These are phyloP conservation scores for Pelodiscus sinensis DNA, from an alignment of 2,113 vertebrate species.

Conservation along the genomic window DNA sequence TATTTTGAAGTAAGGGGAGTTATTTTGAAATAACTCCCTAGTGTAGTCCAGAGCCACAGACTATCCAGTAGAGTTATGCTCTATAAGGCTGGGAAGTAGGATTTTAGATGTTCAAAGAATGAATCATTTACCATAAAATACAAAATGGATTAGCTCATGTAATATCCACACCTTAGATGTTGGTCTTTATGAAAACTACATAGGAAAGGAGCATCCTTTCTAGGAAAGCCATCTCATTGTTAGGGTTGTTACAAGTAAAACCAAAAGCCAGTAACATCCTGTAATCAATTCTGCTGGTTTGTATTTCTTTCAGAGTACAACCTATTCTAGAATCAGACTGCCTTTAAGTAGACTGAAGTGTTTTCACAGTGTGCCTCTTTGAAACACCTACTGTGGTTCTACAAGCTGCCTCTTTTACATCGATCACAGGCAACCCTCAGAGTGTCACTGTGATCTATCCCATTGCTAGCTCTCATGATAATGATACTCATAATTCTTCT, in stretches of 20 bases:
- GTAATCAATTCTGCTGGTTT: neutral
- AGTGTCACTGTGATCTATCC: neutral
- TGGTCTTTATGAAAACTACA: slow-evolving; percentile 39
- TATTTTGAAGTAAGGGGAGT: too few species aligned
- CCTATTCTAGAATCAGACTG: neutral
- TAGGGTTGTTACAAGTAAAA: slow-evolving; percentile 41
- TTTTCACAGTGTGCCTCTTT: neutral
- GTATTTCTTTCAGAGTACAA: neutral
- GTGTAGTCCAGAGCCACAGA: neutral
- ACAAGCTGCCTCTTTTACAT: neutral
- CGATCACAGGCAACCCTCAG: neutral
- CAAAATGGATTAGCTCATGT: slow-evolving; percentile 9
- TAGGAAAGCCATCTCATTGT: neutral
- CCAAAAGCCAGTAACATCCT: neutral
- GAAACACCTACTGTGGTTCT: neutral
- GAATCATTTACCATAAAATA: neutral
- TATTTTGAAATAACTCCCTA: too few species aligned
- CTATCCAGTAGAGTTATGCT: neutral
- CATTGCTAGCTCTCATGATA: neutral
- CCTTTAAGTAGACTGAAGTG: neutral
- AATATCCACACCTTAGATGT: neutral
- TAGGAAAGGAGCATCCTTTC: slow-evolving; percentile 26
- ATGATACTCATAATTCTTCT: neutral
- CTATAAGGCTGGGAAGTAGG: neutral
- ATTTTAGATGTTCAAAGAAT: neutral